Base-by-base conservation (phyloP, 2,797 vertebrate species). In the Parauchenoglanis punctatus region DNA sequence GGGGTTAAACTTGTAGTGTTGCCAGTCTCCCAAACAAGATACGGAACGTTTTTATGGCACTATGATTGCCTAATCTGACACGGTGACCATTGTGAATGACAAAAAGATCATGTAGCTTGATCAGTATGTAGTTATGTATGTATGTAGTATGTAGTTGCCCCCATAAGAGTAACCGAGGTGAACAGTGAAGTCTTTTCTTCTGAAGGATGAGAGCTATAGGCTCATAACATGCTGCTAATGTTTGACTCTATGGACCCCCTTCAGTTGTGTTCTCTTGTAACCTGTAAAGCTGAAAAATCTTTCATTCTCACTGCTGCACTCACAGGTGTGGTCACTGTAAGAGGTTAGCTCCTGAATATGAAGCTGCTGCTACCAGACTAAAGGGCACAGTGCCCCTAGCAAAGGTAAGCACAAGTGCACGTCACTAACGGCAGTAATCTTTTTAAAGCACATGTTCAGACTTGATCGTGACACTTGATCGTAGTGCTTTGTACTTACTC, bases 281-380 rank as follows among this genome's bases (percentile, higher is more conserved):
- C 31, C 18, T 59, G 52, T 52, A 31, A 56, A 31, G 18, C 18
- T 58, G 56, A 77, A 31, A 35, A 80, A 54, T 23, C 28, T n/a
- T 61, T 81, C 20, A 31, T 61, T 15, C 11, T 44, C 31, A 44
- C 49, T 58, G n/a, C 52, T 58, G 52, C 17, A 18, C 52, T 59
- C 18, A 23, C 54, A 94, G 93, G 93, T 94, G 93, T 88, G 92
- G 92, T 65, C 92, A 93, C 85, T 94, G 93, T 89, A 92, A 92
- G 88, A 89, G 83, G 81, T 90, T 93, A 1, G 92, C 92, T 58
- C 93, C 93, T 28, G 93, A 93, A 77, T 94, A 91, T 83, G 93
- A 94, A 88, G 86, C 88, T 44, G 93, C 93, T 28, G 93, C 93
- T n/a, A 90, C 90, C 49, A 91, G 90, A 31, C 86, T 94, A 49